These are phyloP conservation scores for Nestor notabilis DNA, from an alignment of 2,113 vertebrate genomes.

Conservation along the genomic window DNA sequence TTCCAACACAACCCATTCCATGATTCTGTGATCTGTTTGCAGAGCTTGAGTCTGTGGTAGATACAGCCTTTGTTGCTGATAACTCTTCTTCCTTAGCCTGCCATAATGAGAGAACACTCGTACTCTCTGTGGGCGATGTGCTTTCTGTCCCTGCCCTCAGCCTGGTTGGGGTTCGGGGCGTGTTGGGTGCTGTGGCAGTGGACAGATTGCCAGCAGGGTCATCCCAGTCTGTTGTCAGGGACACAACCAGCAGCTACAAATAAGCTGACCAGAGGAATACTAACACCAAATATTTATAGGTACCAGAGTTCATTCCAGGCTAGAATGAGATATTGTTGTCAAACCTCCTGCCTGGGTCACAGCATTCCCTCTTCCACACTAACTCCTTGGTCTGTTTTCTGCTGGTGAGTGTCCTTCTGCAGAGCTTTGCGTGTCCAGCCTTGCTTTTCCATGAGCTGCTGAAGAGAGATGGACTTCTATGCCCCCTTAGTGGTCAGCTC, in stretches of 20 bases:
- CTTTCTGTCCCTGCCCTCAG: background rate
- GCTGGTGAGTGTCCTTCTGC: background rate
- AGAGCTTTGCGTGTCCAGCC: background rate
- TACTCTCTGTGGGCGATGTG: accelerated
- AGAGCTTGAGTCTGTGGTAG: background rate
- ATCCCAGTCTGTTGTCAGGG: accelerated
- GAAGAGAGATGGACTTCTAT: background rate
- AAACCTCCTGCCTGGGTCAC: background rate
- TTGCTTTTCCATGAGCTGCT: background rate
- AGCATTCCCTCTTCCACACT: accelerated
- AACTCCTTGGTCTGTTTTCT: background rate
- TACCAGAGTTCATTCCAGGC: background rate
- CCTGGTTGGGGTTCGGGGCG: accelerated
- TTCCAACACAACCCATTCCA: background rate
- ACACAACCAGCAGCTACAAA: background rate
- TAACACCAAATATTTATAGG: background rate
- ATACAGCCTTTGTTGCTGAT: accelerated
- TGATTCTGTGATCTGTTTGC: background rate
- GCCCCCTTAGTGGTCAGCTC: background rate
- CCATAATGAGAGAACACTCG: accelerated
- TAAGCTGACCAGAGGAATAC: too few species aligned
- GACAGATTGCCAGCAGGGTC: background rate
- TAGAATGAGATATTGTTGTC: background rate
- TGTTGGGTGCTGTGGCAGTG: accelerated
- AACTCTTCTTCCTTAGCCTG: background rate